Evolutionary conservation across 2,888 invertebrate species (phyloP).

Genomic region (Pristionchus maxplancki): DNA sequence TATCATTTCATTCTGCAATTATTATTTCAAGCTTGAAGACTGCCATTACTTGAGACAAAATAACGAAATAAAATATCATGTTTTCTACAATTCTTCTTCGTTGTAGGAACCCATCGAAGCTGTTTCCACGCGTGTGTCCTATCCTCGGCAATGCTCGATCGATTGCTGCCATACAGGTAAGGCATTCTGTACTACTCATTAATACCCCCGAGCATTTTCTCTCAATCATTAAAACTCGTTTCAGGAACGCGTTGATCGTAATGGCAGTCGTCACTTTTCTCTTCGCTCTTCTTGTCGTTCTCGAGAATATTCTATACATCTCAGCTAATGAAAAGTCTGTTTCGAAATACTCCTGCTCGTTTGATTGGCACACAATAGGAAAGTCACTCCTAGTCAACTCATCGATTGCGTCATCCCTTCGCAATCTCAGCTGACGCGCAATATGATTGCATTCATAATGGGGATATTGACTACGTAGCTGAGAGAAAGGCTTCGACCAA

Average conservation of each 20-base stretch:
- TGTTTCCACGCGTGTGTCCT: not conserved
- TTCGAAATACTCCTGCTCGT: not conserved
- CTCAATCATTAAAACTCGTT: too few relatives aligned
- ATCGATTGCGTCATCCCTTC: not conserved
- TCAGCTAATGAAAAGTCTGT: conserved; percentile 45
- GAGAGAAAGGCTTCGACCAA: not conserved
- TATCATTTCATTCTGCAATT: too few relatives aligned
- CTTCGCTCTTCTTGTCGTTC: conserved; percentile 47
- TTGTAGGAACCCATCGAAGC: not conserved
- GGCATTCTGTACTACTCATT: not conserved
- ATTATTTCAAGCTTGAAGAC: too few relatives aligned
- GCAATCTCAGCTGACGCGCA: not conserved
- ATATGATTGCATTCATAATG: not conserved
- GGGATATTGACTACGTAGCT: not conserved
- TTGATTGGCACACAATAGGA: too few relatives aligned
- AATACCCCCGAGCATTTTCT: not conserved
- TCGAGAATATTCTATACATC: conserved; percentile 50
- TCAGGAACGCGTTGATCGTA: conserved; percentile 35
- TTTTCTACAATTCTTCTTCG: too few relatives aligned
- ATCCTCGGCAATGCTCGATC: not conserved
- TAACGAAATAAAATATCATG: too few relatives aligned
- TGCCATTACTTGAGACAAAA: too few relatives aligned
- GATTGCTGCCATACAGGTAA: conserved; percentile 30
- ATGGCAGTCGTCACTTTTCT: conserved; percentile 48
- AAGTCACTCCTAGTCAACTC: not conserved